These are phyloP conservation scores for Sebastolobus altivelis DNA, from an alignment of 2,797 vertebrate genomes.

Conservation along the genomic window DNA sequence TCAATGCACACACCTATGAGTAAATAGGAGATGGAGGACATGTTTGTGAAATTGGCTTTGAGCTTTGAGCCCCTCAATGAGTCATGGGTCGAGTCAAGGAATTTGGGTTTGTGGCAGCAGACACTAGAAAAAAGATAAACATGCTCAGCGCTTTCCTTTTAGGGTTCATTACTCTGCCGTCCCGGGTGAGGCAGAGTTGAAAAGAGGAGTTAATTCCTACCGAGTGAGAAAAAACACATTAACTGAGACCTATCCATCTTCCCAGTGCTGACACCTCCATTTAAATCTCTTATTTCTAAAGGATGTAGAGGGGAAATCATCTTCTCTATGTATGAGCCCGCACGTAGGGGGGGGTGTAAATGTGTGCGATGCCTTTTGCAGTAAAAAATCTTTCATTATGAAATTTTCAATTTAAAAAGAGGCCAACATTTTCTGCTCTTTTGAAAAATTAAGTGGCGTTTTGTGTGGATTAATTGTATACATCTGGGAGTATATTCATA, in stretches of 20 bases:
- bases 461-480: constrained; percentile 73
- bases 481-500: constrained; percentile 69
- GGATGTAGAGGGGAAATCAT: constrained; percentile 62
- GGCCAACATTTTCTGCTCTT: constrained; percentile 59
- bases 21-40: constrained; percentile 73
- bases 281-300: constrained; percentile 84
- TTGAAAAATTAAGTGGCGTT: constrained; percentile 75
- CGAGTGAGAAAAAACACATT: constrained; percentile 83
- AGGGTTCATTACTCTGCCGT: constrained; percentile 83
- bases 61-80: constrained; percentile 77
- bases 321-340: constrained; percentile 45
- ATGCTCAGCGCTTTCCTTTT: constrained; percentile 76
- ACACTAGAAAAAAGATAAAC: constrained; percentile 75
- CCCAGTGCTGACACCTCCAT: constrained; percentile 79
- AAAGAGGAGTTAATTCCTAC: constrained; percentile 83
- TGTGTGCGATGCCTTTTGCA: constrained; percentile 46
- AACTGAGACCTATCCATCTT: constrained; percentile 86
- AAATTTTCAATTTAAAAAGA: constrained; percentile 78
- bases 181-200: constrained; percentile 73
- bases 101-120: constrained; percentile 70
- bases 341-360: constrained; percentile 23
- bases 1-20: constrained; percentile 73
- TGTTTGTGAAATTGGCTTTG: constrained; percentile 81
- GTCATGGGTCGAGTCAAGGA: constrained; percentile 74
- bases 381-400: constrained; percentile 76